Conservation (phyloP, 2,888 invertebrate species). For the Pandemis cinnamomeana region DNA sequence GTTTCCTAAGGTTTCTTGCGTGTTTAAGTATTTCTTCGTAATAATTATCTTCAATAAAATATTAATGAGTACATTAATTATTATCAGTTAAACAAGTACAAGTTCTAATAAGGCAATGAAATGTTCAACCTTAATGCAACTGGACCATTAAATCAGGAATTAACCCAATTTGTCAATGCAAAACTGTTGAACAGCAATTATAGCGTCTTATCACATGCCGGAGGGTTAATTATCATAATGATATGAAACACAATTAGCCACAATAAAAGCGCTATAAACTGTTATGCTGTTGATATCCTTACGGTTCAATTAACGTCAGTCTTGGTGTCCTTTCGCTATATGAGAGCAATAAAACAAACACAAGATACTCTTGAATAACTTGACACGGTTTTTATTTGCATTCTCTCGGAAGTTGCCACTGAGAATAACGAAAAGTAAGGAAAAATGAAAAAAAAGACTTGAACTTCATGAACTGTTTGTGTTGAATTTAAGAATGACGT, state of each 20-base stretch:
- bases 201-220: constrained; percentile 20
- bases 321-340: constrained; percentile 68
- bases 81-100: neutral
- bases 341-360: constrained; percentile 76
- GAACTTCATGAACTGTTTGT: no score
- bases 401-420: constrained; percentile 48
- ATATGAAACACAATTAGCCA: constrained; percentile 45
- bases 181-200: constrained; percentile 22
- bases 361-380: constrained; percentile 66
- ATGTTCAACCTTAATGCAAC: constrained; percentile 2
- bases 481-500: neutral
- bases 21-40: neutral
- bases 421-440: neutral
- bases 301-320: constrained; percentile 62
- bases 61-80: neutral
- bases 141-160: constrained; percentile 24
- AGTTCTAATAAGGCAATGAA: constrained; percentile 7
- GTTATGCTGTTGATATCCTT: constrained; percentile 67
- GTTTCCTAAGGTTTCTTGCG: neutral
- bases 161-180: constrained; percentile 37
- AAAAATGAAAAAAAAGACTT: neutral
- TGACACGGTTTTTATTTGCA: constrained; percentile 69
- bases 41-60: neutral
- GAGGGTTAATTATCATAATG: constrained; percentile 39
- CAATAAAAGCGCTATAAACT: constrained; percentile 42